Evolutionary conservation across 64 coral and sea anemone species (phyloP), one percentile per base, ranked within the genome.

Genomic region (Hydrozoanthus tunicans): DNA sequence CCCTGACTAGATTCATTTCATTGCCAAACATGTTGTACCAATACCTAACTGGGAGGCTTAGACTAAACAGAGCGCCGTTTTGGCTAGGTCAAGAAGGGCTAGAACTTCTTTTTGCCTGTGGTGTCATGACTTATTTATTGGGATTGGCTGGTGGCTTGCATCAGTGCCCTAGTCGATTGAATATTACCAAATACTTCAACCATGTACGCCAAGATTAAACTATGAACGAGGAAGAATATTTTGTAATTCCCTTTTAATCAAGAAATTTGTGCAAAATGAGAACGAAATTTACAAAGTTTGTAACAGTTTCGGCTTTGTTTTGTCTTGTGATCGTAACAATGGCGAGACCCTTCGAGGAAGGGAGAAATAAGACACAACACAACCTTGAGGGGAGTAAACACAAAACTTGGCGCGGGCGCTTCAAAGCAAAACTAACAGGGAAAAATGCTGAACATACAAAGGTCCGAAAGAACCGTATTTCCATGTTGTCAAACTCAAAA

Each of bases 101-200:
- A 88, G 51, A 59, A n/a, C 70, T 27, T 54, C 59, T 24, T 74
- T 60, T 88, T 88, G 23, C 54, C 69, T 73, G 84, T 88, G 20
- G 69, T 60, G 25, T 88, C 53, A 88, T 88, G 68, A 88, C 84
- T 88, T 59, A 88, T 88, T 88, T 25, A 88, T 88, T 15, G 54
- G 8, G n/a, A 56, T 24, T 70, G 53, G 70, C 84, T 59, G 84
- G 84, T 88, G 69, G 65, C 25, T 51, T 20, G 0, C 9, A 60
- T 88, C 24, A 65, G 51, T 52, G 56, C 6, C 13, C 54, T 23
- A 70, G 52, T 71, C 55, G 65, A 75, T n/a, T 70, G 20, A 58
- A 7, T 58, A 88, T 88, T 88, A 88, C 84, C 84, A 88, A 88
- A 88, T 88, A 88, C 70, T 73, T 88, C 84, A 88, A 75, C 84